Evolutionary conservation across 2,113 vertebrate species (phyloP), one percentile per base, ranked within the genome.

Genomic region (Clupea harengus): DNA sequence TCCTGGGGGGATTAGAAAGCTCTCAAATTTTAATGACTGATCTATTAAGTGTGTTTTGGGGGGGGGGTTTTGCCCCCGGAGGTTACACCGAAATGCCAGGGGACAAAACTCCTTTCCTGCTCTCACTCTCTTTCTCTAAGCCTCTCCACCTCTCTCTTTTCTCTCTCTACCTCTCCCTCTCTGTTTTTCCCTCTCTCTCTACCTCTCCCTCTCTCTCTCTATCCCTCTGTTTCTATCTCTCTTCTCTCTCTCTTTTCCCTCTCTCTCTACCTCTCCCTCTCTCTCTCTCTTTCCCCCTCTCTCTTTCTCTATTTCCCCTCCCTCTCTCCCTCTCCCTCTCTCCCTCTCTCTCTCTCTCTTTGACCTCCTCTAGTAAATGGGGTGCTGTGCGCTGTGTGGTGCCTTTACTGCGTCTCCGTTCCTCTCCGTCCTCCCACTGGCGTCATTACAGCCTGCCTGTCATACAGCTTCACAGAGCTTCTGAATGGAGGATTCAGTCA

Each of bases 1-100:
- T 20, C 57, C 57, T 89, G 82, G 2, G 39, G 39, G 39, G 39
- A 39, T 39, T 39, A 39, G 28, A 81, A 75, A 49, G 20, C 82
- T 91, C 89, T 89, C 89, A 90, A 84, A 52, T 75, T 88, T 84
- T 91, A 85, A 91, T 90, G 82, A 89, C 45, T 15, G 67, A 78
- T 52, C 86, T 89, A 88, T 89, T 87, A 90, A 82, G 72, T 39
- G 46, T 0, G 45, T 45, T 0, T 1, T n/a, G n/a, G n/a, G n/a
- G n/a, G n/a, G n/a, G n/a, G n/a, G n/a, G n/a, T n/a, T 8, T 64
- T 39, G 50, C 78, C 64, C 10, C 18, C 2, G 17, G 44, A 45
- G 28, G 45, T 82, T 84, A 44, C 80, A 50, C 82, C 22, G 81
- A 87, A 86, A 46, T 45, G 86, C 72, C 25, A 39, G 67, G 28